Evolutionary conservation across 2,113 vertebrate species (phyloP), one percentile per base, ranked within the genome.

Genomic region (Garra rufa): DNA sequence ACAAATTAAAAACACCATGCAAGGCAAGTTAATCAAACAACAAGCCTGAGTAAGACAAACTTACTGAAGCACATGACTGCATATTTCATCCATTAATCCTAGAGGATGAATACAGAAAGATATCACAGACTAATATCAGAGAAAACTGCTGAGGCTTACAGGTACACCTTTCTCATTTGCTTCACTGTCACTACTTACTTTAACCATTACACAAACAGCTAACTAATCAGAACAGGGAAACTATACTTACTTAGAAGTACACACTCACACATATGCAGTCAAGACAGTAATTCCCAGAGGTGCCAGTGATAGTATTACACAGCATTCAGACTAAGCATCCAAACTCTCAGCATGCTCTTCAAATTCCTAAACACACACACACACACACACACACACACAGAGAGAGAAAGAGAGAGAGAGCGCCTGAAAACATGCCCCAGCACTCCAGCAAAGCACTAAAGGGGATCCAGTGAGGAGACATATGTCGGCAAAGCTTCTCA

Each of bases 401-500:
- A n/a, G 75, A 48, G 24, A 74, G 43, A 48, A 55, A 44, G 26
- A 55, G 41, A 82, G 50, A 67, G 21, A 69, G 13, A 86, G 65
- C 86, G 4, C 75, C 67, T 78, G 1, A 41, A 83, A 46, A 83
- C 74, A 76, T 79, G 59, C 78, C 88, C 89, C 84, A 34, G 88
- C 91, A 88, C 89, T 91, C 85, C 88, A 81, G 89, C 87, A 89
- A 89, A 83, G 89, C 85, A 26, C 88, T 90, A 89, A 91, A 92
- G 88, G 83, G 92, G 89, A 93, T 90, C 91, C 92, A 82, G 88
- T 89, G 87, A 89, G 88, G 89, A 92, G 91, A 94, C 92, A 92
- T 93, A 93, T 94, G 93, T 94, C 89, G 69, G 88, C 89, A 93
- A 93, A 94, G 92, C 92, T 90, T 92, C 92, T 94, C 91, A 88